A percentile compares a stretch with the other conserved stretches of the same genome.
Conservation (phyloP, 2,113 vertebrate species). For the Anarhynchus alexandrinus region DNA sequence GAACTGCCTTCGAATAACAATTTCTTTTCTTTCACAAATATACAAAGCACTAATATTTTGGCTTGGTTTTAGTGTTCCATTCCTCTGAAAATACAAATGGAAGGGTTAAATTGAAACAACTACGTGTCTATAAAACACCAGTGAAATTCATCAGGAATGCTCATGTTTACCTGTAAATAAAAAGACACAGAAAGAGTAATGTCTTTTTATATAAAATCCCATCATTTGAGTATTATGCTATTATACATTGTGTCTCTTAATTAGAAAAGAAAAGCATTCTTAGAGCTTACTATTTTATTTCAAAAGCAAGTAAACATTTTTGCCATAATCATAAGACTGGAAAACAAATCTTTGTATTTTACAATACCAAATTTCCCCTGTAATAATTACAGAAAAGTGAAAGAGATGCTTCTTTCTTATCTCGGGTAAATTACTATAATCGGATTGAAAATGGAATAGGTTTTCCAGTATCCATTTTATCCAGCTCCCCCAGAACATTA, state of each 20-base stretch:
- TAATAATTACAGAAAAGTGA: background rate
- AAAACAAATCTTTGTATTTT: background rate
- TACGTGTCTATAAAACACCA: background rate
- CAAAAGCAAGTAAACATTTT: background rate
- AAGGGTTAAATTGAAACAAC: conserved; percentile 21
- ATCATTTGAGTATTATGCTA: background rate
- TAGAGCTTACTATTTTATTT: background rate
- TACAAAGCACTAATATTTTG: background rate
- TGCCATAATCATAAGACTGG: background rate
- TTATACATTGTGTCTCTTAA: background rate
- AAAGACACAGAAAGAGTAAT: background rate
- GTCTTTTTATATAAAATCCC: background rate
- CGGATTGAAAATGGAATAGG: background rate
- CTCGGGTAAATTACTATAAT: background rate
- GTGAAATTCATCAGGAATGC: background rate
- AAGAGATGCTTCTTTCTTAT: background rate
- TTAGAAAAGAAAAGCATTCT: background rate
- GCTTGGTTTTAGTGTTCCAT: background rate
- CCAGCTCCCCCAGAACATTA: background rate
- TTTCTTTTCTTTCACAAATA: conserved; percentile 11
- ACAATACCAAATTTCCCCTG: background rate
- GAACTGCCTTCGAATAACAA: background rate
- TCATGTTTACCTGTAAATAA: background rate
- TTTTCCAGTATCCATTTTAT: conserved; percentile 17
- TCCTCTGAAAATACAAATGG: conserved; percentile 20